Evolutionary conservation across 2,113 vertebrate genomes (phyloP), one percentile per base, ranked within the genome.

Genomic region (Limnothrissa miodon): DNA sequence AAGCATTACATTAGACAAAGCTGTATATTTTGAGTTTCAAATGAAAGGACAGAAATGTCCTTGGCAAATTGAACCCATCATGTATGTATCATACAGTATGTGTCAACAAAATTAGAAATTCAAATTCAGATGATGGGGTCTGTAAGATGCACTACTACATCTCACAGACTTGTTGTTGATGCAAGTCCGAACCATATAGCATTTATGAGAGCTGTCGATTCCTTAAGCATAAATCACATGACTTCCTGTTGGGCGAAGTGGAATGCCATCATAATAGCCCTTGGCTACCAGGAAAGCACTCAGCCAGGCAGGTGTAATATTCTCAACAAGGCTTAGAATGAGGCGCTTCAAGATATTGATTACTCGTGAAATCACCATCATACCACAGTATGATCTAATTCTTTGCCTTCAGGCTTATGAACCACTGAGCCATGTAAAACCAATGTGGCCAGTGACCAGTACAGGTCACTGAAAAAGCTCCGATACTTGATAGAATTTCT

Each of bases 301-400:
- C 80, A 85, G 74, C 78, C 78, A 44, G 78, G 84, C 81, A 78
- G 83, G 70, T 83, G 79, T 62, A 74, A 66, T 80, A 17, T 83
- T 82, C 25, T 25, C 51, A 66, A 46, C 81, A 85, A 42, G 81
- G 85, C 62, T 51, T 44, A 89, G 78, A 53, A 87, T 85, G 78
- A 83, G 80, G 56, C 80, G 79, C 80, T 80, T 53, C 48, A 83
- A 86, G 78, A 83, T 87, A 86, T 88, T 86, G 87, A 89, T 87
- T 87, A 79, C 81, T 79, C 79, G 44, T 80, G 46, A 81, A 78
- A 82, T 84, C 80, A 84, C 83, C 80, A 81, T 82, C 79, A n/a
- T n/a, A n/a, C n/a, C n/a, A n/a, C n/a, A n/a, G 85, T 82, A 81
- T 84, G 80, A 84, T 86, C 84, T 84, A 88, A 86, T 86, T 45